Evolutionary conservation across 2,888 invertebrate species (phyloP).

Genomic region (Agriotes lineatus): DNA sequence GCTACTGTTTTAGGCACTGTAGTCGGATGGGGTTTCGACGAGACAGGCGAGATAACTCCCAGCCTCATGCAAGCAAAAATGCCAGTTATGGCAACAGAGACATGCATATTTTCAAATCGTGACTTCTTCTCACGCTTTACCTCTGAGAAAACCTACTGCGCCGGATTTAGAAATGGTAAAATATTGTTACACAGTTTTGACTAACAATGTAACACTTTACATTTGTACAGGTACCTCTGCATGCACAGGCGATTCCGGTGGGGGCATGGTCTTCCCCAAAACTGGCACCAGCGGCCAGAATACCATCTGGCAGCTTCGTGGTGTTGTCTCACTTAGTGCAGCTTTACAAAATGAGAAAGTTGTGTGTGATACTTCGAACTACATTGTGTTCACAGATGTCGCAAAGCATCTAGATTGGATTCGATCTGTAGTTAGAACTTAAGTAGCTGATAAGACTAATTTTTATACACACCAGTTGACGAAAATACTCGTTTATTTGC

Average conservation of each 20-base stretch:
- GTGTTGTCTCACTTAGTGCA: conserved; percentile 72
- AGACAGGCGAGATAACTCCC: conserved; percentile 69
- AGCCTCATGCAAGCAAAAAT: conserved; percentile 71
- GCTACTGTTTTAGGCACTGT: conserved; percentile 55
- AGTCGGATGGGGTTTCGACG: conserved; percentile 69
- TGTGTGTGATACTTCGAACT: conserved; percentile 72
- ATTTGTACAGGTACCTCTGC: conserved; percentile 71
- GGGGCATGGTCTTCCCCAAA: conserved; percentile 63
- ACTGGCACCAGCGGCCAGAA: conserved; percentile 50
- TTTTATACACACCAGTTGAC: not conserved
- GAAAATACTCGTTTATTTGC: conserved; percentile 12
- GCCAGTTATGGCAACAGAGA: conserved; percentile 72
- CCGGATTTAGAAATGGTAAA: conserved; percentile 60
- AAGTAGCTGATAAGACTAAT: not conserved
- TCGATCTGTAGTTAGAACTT: conserved; percentile 51
- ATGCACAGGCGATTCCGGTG: conserved; percentile 67
- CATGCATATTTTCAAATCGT: conserved; percentile 72
- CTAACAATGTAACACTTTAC: too few species aligned
- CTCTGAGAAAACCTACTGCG: conserved; percentile 67
- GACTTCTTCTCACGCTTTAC: conserved; percentile 73
- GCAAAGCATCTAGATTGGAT: conserved; percentile 71
- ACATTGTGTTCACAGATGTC: conserved; percentile 73
- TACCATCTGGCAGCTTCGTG: conserved; percentile 61
- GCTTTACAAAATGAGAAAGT: conserved; percentile 69
- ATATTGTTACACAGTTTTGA: too few species aligned